Percentiles rank a stretch among this genome's conserved stretches.
Evolutionary conservation across 2,113 vertebrate species (phyloP).

Genomic region (Tragelaphus strepsiceros): DNA sequence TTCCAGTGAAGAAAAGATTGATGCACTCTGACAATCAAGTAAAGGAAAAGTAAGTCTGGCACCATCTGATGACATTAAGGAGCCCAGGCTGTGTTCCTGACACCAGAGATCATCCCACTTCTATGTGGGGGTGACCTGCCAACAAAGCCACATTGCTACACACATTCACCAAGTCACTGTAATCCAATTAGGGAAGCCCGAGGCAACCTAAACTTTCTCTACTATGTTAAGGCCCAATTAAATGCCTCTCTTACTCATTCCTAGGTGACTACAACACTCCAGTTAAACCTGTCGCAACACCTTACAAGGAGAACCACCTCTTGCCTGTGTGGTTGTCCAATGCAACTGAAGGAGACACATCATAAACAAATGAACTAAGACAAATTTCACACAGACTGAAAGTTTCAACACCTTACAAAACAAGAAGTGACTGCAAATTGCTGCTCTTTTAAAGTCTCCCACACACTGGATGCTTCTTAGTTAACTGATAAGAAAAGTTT

Average conservation of each 20-base stretch:
- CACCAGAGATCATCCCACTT: fast-evolving
- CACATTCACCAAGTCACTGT: not conserved
- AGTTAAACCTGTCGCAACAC: not conserved
- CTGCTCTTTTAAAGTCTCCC: not conserved
- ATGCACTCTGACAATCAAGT: not conserved
- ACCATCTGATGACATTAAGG: not conserved
- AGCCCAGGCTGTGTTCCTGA: not conserved
- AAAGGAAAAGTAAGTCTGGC: not conserved
- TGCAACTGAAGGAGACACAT: not conserved
- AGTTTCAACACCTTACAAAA: not conserved
- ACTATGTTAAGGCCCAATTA: not conserved
- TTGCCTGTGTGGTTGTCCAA: not conserved
- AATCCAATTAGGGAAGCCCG: not conserved
- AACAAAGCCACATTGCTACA: not conserved
- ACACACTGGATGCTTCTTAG: not conserved
- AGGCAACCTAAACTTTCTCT: not conserved
- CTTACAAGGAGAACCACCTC: not conserved
- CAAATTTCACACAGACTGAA: not conserved
- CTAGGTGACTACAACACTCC: not conserved
- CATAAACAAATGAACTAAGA: not conserved
- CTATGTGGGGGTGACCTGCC: fast-evolving
- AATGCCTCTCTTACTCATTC: not conserved
- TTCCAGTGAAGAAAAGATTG: not conserved
- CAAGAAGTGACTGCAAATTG: not conserved
- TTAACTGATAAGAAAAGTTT: not conserved